Evolutionary conservation across 2,797 vertebrate genomes (phyloP).

Genomic region (Pitangus sulphuratus): DNA sequence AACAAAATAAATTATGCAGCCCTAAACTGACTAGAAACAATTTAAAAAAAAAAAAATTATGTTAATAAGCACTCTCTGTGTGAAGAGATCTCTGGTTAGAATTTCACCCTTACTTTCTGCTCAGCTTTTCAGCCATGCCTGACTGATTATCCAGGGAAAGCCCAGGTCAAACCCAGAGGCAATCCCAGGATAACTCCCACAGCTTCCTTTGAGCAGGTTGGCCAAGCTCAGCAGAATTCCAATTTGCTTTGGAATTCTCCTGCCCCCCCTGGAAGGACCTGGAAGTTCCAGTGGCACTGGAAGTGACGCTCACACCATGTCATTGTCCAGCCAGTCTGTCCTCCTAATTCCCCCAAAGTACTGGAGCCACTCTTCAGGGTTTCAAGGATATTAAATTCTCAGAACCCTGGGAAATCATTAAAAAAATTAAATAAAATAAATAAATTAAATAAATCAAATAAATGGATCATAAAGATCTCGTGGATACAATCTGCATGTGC

Average conservation of each 20-base stretch:
- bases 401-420: background rate
- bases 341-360: background rate
- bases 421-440: too few species aligned
- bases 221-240: background rate
- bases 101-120: background rate
- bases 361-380: too few species aligned
- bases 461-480: background rate
- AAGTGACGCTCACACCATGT: background rate
- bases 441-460: background rate
- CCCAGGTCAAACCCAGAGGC: background rate
- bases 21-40: background rate
- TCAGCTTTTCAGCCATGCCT: background rate
- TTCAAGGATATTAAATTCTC: background rate
- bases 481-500: background rate
- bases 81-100: background rate
- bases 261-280: background rate
- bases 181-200: background rate
- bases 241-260: background rate
- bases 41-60: background rate
- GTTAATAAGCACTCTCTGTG: background rate
- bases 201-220: background rate
- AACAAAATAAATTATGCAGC: background rate
- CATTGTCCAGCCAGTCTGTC: accelerated
- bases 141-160: background rate
- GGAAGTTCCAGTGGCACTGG: background rate